Percentiles rank a stretch among this genome's conserved stretches.
Conservation (phyloP, 2,888 invertebrate genomes). For the Choristoneura rosaceana region DNA sequence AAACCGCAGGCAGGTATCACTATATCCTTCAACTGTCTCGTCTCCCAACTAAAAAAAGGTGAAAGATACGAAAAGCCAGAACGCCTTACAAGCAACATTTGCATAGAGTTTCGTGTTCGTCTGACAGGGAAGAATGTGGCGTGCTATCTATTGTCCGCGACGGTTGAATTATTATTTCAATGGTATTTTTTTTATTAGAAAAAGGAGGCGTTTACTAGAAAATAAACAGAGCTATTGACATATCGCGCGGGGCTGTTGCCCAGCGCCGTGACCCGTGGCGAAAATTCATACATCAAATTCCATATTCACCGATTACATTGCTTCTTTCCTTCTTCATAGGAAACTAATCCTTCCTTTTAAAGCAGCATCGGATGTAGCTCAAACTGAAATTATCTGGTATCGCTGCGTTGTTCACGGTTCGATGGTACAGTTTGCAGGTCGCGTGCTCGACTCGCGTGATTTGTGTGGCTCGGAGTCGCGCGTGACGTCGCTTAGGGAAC, state of each 20-base stretch:
- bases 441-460: constrained; percentile 81
- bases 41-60: constrained; percentile 23
- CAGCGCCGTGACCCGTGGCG: constrained; percentile 43
- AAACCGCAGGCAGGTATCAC: no score
- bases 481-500: constrained; percentile 77
- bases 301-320: constrained; percentile 47
- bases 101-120: constrained; percentile 65
- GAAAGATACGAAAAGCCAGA: constrained; percentile 52
- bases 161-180: constrained; percentile 74
- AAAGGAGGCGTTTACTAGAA: constrained; percentile 73
- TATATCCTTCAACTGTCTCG: background rate
- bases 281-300: constrained; percentile 23
- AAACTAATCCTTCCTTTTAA: background rate
- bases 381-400: constrained; percentile 49
- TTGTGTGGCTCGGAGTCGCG: constrained; percentile 76
- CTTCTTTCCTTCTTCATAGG: constrained; percentile 20
- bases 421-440: constrained; percentile 58
- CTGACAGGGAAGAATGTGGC: constrained; percentile 65
- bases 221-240: constrained; percentile 81
- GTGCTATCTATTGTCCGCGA: constrained; percentile 69
- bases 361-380: constrained; percentile 47
- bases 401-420: constrained; percentile 36
- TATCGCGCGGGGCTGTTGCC: constrained; percentile 61
- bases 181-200: constrained; percentile 73
- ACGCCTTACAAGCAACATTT: constrained; percentile 60